These are phyloP conservation scores for Drosophila tsacasi DNA, from an alignment of 1,140 invertebrate species.

Conservation along the genomic window DNA sequence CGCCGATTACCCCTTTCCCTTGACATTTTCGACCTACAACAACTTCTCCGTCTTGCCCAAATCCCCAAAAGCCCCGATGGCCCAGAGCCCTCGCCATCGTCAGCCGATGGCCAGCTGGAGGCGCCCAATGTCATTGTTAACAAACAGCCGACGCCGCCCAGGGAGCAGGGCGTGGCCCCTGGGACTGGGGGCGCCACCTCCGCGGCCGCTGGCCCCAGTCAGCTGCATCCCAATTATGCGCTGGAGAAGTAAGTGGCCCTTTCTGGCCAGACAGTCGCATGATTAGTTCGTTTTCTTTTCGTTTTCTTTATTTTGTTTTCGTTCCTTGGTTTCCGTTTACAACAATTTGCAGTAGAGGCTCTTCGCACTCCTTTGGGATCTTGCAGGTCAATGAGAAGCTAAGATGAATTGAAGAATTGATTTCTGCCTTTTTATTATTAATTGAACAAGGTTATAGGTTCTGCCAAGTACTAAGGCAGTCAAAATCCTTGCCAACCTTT, in stretches of 20 bases:
- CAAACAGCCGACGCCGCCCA: conserved; percentile 76
- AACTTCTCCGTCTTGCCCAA: conserved; percentile 29
- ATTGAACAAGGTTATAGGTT: neutral
- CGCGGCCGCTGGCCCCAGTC: conserved; percentile 36
- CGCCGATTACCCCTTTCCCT: conserved; percentile 22
- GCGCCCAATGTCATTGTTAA: conserved; percentile 76
- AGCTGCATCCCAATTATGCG: conserved; percentile 71
- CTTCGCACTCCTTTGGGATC: conserved; percentile 6
- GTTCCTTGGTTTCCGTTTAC: conserved; percentile 8
- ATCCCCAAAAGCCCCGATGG: conserved; percentile 46
- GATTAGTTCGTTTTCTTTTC: conserved; percentile 38
- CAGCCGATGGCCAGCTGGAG: conserved; percentile 43
- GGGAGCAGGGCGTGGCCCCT: conserved; percentile 44
- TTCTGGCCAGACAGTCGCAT: conserved; percentile 47
- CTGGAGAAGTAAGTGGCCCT: conserved; percentile 74
- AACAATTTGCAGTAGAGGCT: neutral
- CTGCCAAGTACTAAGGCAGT: too few species aligned
- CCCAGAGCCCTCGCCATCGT: conserved; percentile 33
- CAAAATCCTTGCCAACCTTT: too few species aligned
- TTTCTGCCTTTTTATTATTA: neutral
- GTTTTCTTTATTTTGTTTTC: conserved; percentile 13
- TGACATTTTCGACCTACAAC: conserved; percentile 18
- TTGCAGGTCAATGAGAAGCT: neutral
- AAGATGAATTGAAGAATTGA: neutral
- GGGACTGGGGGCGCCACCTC: conserved; percentile 22